A percentile compares a stretch with the other conserved stretches of the same genome.
Evolutionary conservation across 2,797 vertebrate genomes (phyloP).

Genomic region (Rachycentron canadum): DNA sequence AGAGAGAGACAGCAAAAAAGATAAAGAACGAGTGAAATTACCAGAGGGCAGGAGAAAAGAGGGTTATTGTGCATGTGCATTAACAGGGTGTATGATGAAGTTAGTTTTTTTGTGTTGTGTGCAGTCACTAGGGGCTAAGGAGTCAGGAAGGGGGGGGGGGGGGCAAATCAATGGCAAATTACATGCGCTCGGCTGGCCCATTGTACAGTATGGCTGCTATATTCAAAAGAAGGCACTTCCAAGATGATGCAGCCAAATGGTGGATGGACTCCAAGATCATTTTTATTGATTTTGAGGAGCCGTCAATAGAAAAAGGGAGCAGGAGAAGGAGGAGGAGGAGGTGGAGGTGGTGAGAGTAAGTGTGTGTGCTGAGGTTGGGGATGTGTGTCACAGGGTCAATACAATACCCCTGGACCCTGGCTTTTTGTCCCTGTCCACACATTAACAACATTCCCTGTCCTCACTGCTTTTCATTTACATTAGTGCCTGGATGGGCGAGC

Average conservation of each 20-base stretch:
- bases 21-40: constrained; percentile 87
- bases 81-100: constrained; percentile 90
- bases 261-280: constrained; percentile 90
- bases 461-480: constrained; percentile 78
- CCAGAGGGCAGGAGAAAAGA: constrained; percentile 88
- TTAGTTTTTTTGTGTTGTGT: constrained; percentile 84
- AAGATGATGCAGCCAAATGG: constrained; percentile 91
- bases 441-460: constrained; percentile 70
- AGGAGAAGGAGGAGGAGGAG: constrained; percentile 30
- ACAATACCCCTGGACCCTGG: constrained; percentile 69
- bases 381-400: constrained; percentile 79
- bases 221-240: constrained; percentile 90
- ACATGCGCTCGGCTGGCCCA: constrained; percentile 90
- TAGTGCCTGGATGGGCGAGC: constrained; percentile 73
- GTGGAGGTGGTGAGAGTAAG: constrained; percentile 38
- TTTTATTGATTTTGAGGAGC: constrained; percentile 91
- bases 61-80: constrained; percentile 90
- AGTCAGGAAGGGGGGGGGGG: constrained; percentile 79
- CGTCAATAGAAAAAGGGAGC: constrained; percentile 76
- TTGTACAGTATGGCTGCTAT: constrained; percentile 92
- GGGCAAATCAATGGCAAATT: constrained; percentile 96
- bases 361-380: constrained; percentile 40
- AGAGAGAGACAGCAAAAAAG: constrained; percentile 75
- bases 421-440: constrained; percentile 83
- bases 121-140: constrained; percentile 93